Conservation (phyloP, 2,888 invertebrate species). For the Drosophila cyrtoloma region DNA sequence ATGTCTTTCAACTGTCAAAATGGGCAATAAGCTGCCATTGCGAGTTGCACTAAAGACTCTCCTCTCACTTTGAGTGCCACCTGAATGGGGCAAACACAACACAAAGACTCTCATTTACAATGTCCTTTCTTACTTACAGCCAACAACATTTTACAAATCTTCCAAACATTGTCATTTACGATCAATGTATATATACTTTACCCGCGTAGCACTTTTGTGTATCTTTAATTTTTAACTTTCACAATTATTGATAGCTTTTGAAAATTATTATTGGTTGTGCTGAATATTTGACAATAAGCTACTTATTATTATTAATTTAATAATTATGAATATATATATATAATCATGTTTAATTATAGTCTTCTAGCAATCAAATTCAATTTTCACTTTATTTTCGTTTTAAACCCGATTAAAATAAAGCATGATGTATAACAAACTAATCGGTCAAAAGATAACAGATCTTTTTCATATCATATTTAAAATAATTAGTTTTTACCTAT, state of each 20-base stretch:
- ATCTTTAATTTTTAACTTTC: neutral
- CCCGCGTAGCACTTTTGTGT: neutral
- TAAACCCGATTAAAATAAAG: neutral
- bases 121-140: neutral
- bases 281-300: neutral
- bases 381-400: neutral
- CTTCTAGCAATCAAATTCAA: neutral
- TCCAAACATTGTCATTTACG: neutral
- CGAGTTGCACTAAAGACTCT: constrained; percentile 29
- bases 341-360: neutral
- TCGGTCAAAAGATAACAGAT: neutral
- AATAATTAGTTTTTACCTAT: neutral
- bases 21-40: constrained; percentile 29
- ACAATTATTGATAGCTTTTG: neutral
- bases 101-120: neutral
- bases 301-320: too few relatives aligned
- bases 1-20: constrained; percentile 48
- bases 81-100: constrained; percentile 1
- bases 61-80: constrained; percentile 3
- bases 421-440: neutral
- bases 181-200: neutral
- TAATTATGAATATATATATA: neutral
- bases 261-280: neutral
- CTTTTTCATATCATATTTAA: neutral
- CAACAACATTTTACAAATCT: neutral